These are phyloP conservation scores for Gobio occitaniae DNA, from an alignment of 2,797 vertebrate species.

Conservation along the genomic window DNA sequence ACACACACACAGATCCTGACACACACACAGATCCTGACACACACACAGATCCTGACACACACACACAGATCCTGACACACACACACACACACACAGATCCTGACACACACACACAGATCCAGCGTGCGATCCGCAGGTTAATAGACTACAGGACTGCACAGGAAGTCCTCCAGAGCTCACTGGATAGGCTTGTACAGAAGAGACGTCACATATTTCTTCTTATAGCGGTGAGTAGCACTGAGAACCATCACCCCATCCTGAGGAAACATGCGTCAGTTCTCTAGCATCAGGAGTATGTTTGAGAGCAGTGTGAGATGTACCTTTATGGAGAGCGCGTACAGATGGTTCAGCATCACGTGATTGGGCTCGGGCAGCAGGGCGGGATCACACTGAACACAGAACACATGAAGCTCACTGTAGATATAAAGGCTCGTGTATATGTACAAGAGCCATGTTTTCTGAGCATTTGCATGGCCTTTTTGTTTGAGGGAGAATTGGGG, in stretches of 20 bases:
- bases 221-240: conserved; percentile 96
- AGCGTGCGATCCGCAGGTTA: conserved; percentile 60
- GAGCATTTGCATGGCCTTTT: too few species aligned
- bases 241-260: conserved; percentile 98
- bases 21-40: too few species aligned
- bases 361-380: conserved; percentile 96
- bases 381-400: conserved; percentile 88
- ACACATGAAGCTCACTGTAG: too few species aligned
- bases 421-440: too few species aligned
- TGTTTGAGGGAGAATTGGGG: too few species aligned
- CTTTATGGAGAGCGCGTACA: conserved; percentile 97
- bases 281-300: not conserved
- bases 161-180: conserved; percentile 59
- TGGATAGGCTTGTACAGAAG: conserved; percentile 97
- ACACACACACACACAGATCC: too few species aligned
- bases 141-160: conserved; percentile 64
- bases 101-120: not conserved
- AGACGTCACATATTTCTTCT: conserved; percentile 98
- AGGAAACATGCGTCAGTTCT: conserved; percentile 20
- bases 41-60: too few species aligned
- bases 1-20: too few species aligned
- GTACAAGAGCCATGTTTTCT: too few species aligned
- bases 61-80: too few species aligned
- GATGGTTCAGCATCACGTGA: conserved; percentile 97
- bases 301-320: conserved; percentile 66